Percentiles rank a stretch among this genome's conserved stretches.
Conservation (phyloP, 2,888 invertebrate species). For the Spodoptera littoralis region DNA sequence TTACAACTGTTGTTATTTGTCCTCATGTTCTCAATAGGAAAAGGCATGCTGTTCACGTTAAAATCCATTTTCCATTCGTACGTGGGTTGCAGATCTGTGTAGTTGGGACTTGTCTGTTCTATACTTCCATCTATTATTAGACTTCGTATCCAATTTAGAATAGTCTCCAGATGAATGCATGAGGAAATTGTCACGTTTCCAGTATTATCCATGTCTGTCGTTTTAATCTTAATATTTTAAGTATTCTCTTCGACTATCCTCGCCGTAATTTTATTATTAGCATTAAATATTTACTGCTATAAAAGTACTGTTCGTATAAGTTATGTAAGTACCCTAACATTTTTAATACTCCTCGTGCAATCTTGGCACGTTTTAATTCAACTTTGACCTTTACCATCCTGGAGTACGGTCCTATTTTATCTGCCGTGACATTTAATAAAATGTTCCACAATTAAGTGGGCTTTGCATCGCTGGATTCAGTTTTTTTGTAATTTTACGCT, state of each 20-base stretch:
- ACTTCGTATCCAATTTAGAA: conserved; percentile 26
- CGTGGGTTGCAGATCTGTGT: conserved; percentile 25
- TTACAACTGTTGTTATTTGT: too few relatives aligned
- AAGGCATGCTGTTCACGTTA: too few relatives aligned
- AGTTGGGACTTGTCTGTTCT: conserved; percentile 12
- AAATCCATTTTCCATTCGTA: conserved; percentile 20
- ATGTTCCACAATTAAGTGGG: conserved; percentile 22
- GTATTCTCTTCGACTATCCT: not conserved
- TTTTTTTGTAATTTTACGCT: conserved; percentile 29
- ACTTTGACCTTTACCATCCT: conserved; percentile 49
- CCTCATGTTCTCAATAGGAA: too few relatives aligned
- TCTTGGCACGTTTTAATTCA: conserved; percentile 44
- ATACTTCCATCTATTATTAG: conserved; percentile 24
- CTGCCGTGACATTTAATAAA: conserved; percentile 49
- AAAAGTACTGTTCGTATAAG: too few relatives aligned
- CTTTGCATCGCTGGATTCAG: conserved; percentile 31
- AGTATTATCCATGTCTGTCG: not conserved
- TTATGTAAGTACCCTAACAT: not conserved
- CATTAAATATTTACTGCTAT: not conserved
- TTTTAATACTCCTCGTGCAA: conserved; percentile 19
- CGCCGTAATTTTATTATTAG: too few relatives aligned
- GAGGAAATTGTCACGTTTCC: conserved; percentile 7
- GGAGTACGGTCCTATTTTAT: conserved; percentile 45
- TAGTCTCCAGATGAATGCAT: conserved; percentile 26
- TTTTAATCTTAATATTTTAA: conserved; percentile 6